A percentile compares a stretch with the other conserved stretches of the same genome.
Evolutionary conservation across 2,797 vertebrate species (phyloP).

Genomic region (Stomatorhinus walkeri): DNA sequence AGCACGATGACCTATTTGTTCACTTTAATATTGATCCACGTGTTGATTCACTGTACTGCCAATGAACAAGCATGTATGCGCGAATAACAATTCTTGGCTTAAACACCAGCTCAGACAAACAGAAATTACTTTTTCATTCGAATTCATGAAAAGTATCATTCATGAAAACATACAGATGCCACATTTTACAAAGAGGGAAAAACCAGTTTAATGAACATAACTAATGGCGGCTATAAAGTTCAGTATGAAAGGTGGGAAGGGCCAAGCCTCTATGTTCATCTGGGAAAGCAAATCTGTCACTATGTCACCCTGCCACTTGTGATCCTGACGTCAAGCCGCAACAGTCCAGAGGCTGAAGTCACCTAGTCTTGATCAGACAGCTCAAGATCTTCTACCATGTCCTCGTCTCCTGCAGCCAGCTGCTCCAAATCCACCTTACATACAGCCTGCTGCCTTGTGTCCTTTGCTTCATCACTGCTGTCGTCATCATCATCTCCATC

Average conservation of each 20-base stretch:
- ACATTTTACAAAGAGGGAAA: no score
- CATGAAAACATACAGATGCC: background rate
- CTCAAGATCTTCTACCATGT: slow-evolving; percentile 80
- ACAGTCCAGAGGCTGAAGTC: background rate
- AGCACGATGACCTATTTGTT: background rate
- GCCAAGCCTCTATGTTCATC: background rate
- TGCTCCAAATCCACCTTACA: slow-evolving; percentile 63
- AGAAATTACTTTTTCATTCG: background rate
- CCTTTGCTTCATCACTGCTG: slow-evolving; percentile 32
- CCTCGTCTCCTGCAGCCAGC: slow-evolving; percentile 76
- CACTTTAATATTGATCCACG: background rate
- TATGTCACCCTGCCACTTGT: background rate
- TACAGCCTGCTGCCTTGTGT: slow-evolving; percentile 40
- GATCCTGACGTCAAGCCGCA: background rate
- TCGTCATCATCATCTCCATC: slow-evolving; percentile 48
- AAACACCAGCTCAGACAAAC: background rate
- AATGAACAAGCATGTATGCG: background rate
- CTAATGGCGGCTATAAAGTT: background rate
- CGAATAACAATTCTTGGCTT: background rate
- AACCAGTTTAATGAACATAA: background rate
- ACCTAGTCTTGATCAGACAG: slow-evolving; percentile 72
- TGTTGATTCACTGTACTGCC: background rate
- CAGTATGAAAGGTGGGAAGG: background rate
- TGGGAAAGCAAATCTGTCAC: background rate
- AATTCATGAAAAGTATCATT: background rate